Evolutionary conservation across 2,888 invertebrate species (phyloP), one percentile per base, ranked within the genome.

Genomic region (Clistopyga incitator): DNA sequence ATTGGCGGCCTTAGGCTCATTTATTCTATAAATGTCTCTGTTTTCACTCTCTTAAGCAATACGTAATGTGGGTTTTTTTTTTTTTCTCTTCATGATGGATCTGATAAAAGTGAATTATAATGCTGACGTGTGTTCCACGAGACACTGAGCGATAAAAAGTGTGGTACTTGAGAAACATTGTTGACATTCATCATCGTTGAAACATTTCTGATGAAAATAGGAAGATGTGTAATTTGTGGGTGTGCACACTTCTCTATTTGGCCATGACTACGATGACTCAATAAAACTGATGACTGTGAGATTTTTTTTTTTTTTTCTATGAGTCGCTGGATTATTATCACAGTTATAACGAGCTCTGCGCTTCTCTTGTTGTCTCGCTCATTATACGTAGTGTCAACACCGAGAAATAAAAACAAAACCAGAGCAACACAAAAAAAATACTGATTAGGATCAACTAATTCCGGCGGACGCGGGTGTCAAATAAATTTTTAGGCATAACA

Each of bases 221-320:
- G 1, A 25, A 25, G 8, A 25, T 56, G 10, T 45, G 1, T 54
- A 10, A 20, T 13, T 56, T 15, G 50, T 45, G 8, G 29, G n/a
- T 15, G 50, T 38, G n/a, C 25, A 23, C 38, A 52, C 15, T 42
- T 61, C 70, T 42, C 10, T 34, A 25, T 78, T 59, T 11, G 4
- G 54, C 23, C 11, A 23, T 54, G 20, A 54, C 54, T 23, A 25
- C 52, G 20, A 52, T 71, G 70, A 78, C 29, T 78, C 70, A 70
- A 64, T 64, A 50, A 25, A 38, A 20, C 64, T 71, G 64, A 78
- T 25, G 65, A 64, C 47, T 13, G 8, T 50, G 50, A 23, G 50
- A 25, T 13, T 42, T 54, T 64, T 61, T 61, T 42, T 54, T 64
- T 61, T 61, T 50, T 59, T 29, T n/a, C 18, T 38, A 47, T 59